Evolutionary conservation across 1,140 invertebrate genomes (phyloP), one percentile per base, ranked within the genome.

Genomic region (Papilio glaucus): DNA sequence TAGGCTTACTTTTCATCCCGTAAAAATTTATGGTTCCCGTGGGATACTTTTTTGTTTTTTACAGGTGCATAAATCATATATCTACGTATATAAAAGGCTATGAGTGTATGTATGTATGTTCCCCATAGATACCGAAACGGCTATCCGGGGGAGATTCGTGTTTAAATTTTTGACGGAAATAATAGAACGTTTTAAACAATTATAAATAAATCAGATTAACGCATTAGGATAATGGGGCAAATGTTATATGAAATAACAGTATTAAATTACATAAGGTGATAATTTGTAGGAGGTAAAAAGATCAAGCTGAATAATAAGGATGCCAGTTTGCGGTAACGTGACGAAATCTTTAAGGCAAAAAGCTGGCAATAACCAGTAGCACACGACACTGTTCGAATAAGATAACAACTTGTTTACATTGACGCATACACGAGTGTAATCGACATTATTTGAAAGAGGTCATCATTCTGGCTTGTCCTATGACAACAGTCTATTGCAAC

Each of bases 321-420:
- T 8, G 3, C 18, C 45, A 53, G 21, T 53, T 53, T 65, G 4
- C 38, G 29, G 8, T 41, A 21, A 18, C 37, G 24, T 65, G 62
- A 65, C 9, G 62, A 65, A 65, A 65, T 65, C 15, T 41, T 41
- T 65, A 13, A 65, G 62, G 62, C 41, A 65, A 65, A 65, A 65
- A 18, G 15, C 38, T 12, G 29, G 13, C 33, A 63, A 63, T 33
- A 65, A 39, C 33, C 37, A 41, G 38, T 26, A 12, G 49, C 49
- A 2, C 0, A 18, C 7, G 8, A 41, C 62, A 9, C 4, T 8
- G 33, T 39, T 41, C 18, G 62, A 39, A 37, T 21, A 65, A 33
- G 62, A 65, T 65, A 65, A 65, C 37, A 37, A 65, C 8, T 41
- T 65, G 62, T 65, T 65, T 65, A 41, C 37, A 10, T 41, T 65